Base-by-base conservation (phyloP, 2,797 vertebrate species). In the Menidia menidia region DNA sequence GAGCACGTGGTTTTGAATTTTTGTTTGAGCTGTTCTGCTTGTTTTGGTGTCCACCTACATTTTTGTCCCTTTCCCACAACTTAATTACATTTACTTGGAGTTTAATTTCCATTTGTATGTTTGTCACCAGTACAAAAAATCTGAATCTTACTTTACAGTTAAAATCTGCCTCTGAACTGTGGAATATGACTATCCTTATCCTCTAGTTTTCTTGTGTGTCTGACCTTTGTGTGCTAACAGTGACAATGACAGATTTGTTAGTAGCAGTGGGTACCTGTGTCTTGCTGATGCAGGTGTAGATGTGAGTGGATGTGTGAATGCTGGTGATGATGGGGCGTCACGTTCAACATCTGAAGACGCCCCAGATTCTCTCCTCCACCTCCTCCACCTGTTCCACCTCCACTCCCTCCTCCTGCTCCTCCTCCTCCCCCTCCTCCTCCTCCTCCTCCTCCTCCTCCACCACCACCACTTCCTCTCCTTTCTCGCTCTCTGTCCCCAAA, bases 241-340 rank as follows among this genome's bases (percentile, higher is more conserved):
- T 63, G 58, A 70, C 3, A 73, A 33, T 30, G 54, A 44, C 47
- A 78, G 35, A 71, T 78, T 85, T 79, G 78, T 89, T 87, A 80
- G 81, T 85, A 89, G 85, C 92, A 92, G 89, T 92, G 87, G 89
- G 96, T 97, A 94, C 97, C 97, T 95, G 95, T 95, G 78, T 99
- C 98, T 94, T 98, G 98, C 94, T 99, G 98, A 94, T 99, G 98
- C 79, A 99, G 95, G 87, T 99, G 98, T 68, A 99, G 96, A 91
- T 99, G 98, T 62, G 98, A 99, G 92, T 99, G 98, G 95, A 99
- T 99, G 89, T 99, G 98, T 65, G 98, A 99, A 94, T 99, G 98
- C 96, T 99, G 98, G 95, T 99, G 98, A 87, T 99, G 97, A 83
- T 99, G 98, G 48, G 98, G 98, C 31, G 98, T 99, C 93, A 98